These are phyloP conservation scores for Erpobdella octoculata DNA, from an alignment of 2,888 invertebrate genomes.

Conservation along the genomic window DNA sequence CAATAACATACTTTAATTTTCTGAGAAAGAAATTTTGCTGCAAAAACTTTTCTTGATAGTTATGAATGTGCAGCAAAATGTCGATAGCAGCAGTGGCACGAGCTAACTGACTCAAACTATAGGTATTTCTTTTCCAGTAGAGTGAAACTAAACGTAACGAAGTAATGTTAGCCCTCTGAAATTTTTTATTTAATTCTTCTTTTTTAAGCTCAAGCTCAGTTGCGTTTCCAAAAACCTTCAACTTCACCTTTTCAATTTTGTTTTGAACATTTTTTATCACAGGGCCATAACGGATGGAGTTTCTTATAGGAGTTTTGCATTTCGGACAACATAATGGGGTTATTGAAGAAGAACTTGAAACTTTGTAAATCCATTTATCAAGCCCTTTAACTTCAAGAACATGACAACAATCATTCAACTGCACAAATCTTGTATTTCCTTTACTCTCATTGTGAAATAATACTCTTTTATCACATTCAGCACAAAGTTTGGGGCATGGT, in stretches of 20 bases:
- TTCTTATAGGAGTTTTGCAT: constrained; percentile 60
- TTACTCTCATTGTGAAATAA: constrained; percentile 57
- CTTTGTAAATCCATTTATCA: constrained; percentile 44
- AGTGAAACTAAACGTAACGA: background rate
- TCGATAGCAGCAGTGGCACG: background rate
- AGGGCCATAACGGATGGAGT: constrained; percentile 59
- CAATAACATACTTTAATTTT: background rate
- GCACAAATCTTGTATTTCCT: constrained; percentile 53
- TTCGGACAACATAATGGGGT: constrained; percentile 55
- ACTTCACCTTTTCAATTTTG: constrained; percentile 49
- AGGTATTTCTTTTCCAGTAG: background rate
- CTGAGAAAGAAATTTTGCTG: background rate
- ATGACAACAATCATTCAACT: constrained; percentile 46
- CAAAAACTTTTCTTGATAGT: no score
- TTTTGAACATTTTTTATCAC: constrained; percentile 52
- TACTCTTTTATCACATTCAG: constrained; percentile 54
- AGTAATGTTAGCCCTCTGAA: no score
- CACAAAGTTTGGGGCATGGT: constrained; percentile 61
- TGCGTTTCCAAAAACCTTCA: background rate
- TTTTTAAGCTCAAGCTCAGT: background rate
- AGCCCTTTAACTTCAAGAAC: constrained; percentile 49
- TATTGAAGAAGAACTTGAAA: constrained; percentile 25
- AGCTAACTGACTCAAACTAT: background rate
- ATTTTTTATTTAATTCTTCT: no score
- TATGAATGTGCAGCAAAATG: no score